A percentile compares a stretch with the other conserved stretches of the same genome.
These are phyloP conservation scores for Leptosomus discolor DNA, from an alignment of 2,113 vertebrate genomes.

Conservation along the genomic window DNA sequence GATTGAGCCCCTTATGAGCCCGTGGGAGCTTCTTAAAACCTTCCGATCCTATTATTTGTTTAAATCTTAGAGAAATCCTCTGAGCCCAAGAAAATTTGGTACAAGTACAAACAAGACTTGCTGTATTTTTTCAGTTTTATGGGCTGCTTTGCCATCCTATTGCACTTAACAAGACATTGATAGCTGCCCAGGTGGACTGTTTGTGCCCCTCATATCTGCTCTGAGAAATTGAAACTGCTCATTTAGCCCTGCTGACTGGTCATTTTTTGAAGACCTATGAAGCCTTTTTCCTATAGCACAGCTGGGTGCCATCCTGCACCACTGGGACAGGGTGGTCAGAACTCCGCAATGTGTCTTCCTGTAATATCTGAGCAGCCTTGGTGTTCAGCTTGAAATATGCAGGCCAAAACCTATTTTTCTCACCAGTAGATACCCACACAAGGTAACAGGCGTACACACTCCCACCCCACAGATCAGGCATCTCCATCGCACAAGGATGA, in stretches of 20 bases:
- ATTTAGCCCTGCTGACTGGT: background rate
- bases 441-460: background rate
- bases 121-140: background rate
- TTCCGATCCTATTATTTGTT: constrained; percentile 29
- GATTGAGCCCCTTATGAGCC: background rate
- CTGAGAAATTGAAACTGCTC: background rate
- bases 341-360: background rate
- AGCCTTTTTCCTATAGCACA: background rate
- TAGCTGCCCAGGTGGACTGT: background rate
- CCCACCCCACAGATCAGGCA: background rate
- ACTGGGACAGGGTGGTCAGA: background rate
- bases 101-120: background rate
- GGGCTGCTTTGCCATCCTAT: background rate
- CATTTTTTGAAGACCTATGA: background rate
- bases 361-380: background rate
- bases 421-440: fast-evolving
- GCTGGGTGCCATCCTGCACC: background rate
- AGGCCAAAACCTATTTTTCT: background rate
- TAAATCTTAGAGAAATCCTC: constrained; percentile 1
- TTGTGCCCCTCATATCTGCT: background rate
- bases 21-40: background rate
- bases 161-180: background rate
- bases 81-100: background rate
- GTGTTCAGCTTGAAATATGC: background rate
- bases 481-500: background rate